These are phyloP conservation scores for Drosophila repletoides DNA, from an alignment of 1,140 invertebrate species.

Conservation along the genomic window DNA sequence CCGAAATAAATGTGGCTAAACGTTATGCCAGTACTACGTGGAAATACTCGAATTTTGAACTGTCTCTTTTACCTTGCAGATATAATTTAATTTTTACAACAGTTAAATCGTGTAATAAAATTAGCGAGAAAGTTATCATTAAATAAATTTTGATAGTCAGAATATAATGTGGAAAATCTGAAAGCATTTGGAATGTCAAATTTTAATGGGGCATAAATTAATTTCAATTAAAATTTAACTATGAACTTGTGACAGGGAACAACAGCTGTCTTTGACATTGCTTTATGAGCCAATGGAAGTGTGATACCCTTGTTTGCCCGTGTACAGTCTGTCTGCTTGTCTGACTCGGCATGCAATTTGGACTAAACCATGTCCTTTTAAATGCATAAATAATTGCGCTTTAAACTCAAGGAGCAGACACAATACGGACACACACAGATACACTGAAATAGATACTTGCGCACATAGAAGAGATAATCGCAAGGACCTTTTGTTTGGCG, in stretches of 20 bases:
- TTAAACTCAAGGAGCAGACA: constrained; percentile 24
- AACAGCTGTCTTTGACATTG: constrained; percentile 25
- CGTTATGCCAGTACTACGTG: too few species aligned
- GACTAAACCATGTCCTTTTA: constrained; percentile 30
- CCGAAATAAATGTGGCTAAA: too few species aligned
- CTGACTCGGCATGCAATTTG: neutral
- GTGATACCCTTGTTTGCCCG: constrained; percentile 1
- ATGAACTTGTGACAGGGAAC: neutral
- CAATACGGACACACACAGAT: constrained; percentile 8
- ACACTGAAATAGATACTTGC: neutral
- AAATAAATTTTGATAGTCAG: neutral
- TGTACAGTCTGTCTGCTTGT: neutral
- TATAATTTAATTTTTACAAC: too few species aligned
- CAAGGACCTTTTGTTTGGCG: constrained; percentile 24
- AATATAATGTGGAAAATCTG: constrained; percentile 2
- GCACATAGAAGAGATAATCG: constrained; percentile 21
- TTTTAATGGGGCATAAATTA: constrained; percentile 42
- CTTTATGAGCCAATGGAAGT: constrained; percentile 60
- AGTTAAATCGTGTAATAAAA: constrained; percentile 4
- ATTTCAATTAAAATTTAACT: constrained; percentile 59
- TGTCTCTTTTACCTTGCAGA: too few species aligned
- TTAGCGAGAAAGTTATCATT: neutral
- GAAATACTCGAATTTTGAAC: too few species aligned
- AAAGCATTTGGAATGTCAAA: neutral
- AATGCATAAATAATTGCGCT: constrained; percentile 62